These are phyloP conservation scores for Leptinotarsa undecemlineata DNA, from an alignment of 1,140 invertebrate species.

Conservation along the genomic window DNA sequence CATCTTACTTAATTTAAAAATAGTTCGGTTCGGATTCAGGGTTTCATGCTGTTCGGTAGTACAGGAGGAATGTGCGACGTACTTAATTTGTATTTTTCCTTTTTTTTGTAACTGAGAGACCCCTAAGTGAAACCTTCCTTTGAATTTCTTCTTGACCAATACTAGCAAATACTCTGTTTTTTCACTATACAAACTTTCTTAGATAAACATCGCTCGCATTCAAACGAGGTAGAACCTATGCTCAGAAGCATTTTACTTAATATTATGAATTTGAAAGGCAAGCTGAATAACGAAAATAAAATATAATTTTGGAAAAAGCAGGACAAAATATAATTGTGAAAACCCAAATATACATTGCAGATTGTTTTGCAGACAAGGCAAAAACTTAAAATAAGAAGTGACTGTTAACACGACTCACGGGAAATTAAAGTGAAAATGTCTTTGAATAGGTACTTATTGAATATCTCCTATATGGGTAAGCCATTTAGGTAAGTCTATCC, in stretches of 20 bases:
- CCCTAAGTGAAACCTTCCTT: neutral
- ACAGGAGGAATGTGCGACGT: slow-evolving; percentile 20
- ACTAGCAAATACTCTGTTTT: too few species aligned
- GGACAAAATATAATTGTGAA: too few species aligned
- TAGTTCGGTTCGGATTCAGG: slow-evolving; percentile 10
- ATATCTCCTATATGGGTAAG: slow-evolving; percentile 66
- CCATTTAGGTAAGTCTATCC: slow-evolving; percentile 59
- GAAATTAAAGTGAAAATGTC: slow-evolving; percentile 14
- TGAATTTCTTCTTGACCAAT: neutral
- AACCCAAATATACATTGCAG: too few species aligned
- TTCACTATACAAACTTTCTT: too few species aligned
- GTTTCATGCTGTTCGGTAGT: neutral
- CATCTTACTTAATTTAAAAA: slow-evolving; percentile 30
- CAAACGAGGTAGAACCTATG: too few species aligned
- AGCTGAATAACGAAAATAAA: too few species aligned
- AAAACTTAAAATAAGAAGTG: neutral
- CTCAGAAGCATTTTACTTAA: too few species aligned
- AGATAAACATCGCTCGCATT: too few species aligned
- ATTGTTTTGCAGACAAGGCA: too few species aligned
- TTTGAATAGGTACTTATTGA: slow-evolving; percentile 60
- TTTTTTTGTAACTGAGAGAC: neutral
- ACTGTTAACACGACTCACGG: neutral
- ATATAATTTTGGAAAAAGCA: too few species aligned
- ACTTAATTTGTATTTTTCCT: slow-evolving; percentile 3
- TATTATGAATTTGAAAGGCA: too few species aligned